These are phyloP conservation scores for Vannuccia rotundouncinata DNA, from an alignment of 2,888 invertebrate genomes.

Conservation along the genomic window DNA sequence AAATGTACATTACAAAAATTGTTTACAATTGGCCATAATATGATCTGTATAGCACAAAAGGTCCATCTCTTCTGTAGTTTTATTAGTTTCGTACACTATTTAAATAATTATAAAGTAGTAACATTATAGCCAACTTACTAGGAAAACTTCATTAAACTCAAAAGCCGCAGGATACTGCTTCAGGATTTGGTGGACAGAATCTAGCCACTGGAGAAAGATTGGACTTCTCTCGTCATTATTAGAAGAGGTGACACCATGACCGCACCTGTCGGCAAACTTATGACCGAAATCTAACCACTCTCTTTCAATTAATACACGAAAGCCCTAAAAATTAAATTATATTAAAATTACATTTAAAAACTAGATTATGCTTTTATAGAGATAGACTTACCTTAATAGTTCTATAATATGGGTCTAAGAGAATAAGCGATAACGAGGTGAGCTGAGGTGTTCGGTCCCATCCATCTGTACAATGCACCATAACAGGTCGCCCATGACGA, in stretches of 20 bases:
- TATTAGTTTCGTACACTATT: too few relatives aligned
- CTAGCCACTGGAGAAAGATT: conserved; percentile 94
- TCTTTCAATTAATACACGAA: conserved; percentile 80
- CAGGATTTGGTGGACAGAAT: conserved; percentile 84
- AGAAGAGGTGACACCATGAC: conserved; percentile 62
- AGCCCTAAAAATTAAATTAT: conserved; percentile 64
- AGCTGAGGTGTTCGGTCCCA: conserved; percentile 98
- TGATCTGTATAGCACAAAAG: too few relatives aligned
- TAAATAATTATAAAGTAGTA: too few relatives aligned
- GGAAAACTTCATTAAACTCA: conserved; percentile 84
- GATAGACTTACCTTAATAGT: conserved; percentile 65
- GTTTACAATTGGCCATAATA: too few relatives aligned
- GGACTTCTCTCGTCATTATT: conserved; percentile 92
- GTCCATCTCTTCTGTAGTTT: too few relatives aligned
- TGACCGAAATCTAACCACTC: conserved; percentile 98
- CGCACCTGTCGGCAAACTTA: conserved; percentile 90
- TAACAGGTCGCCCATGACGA: conserved; percentile 74
- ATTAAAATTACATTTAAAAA: neutral
- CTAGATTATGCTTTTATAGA: neutral
- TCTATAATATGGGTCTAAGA: conserved; percentile 86
- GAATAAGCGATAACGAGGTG: conserved; percentile 79
- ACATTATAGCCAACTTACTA: conserved; percentile 57
- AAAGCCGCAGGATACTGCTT: conserved; percentile 83
- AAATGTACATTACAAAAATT: too few relatives aligned
- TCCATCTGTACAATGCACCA: conserved; percentile 96